Base-by-base conservation (phyloP, 2,113 vertebrate species). In the Psettodes erumei region DNA sequence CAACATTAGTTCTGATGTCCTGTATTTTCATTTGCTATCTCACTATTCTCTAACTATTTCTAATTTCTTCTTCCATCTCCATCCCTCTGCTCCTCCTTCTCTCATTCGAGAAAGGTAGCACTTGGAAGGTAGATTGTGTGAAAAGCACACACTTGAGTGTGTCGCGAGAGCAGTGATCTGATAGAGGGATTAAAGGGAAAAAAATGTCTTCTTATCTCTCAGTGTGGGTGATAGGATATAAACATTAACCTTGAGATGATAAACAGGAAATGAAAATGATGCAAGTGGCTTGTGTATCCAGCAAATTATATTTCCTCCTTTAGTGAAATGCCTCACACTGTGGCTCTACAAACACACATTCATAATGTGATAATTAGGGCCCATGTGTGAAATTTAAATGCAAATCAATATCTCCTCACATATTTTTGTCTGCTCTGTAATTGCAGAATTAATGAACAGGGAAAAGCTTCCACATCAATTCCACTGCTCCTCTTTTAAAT, bases 371-470 rank as follows among this genome's bases (percentile, higher is more conserved):
- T 87, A 90, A 91, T 90, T 89, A 84, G 70, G 73, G 68, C 75
- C 85, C 71, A 16, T 42, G 86, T 82, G 85, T 78, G 86, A 87
- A 83, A 92, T 87, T 53, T 71, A 71, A 83, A 90, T 90, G 85
- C 63, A 86, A 92, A 89, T 89, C 67, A 82, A 85, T 82, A 75
- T 84, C 45, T 53, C 37, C 75, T 55, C 78, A 76, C 77, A 77
- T 71, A 35, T 82, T 86, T 83, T 50, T 47, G 38, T 74, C 70
- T 64, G 27, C 21, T 28, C 45, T 30, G 48, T 84, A 83, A 86
- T 61, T 63, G 42, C 25, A 64, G 27, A 69, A 72, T 73, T 79
- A 66, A 64, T 70, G 15, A 85, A 19, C 37, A 66, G 72, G 55
- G 59, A 77, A 68, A 60, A 61, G 55, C 54, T 51, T n/a, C 33